Evolutionary conservation across 2,888 invertebrate genomes (phyloP).

Genomic region (Tipula helvola): DNA sequence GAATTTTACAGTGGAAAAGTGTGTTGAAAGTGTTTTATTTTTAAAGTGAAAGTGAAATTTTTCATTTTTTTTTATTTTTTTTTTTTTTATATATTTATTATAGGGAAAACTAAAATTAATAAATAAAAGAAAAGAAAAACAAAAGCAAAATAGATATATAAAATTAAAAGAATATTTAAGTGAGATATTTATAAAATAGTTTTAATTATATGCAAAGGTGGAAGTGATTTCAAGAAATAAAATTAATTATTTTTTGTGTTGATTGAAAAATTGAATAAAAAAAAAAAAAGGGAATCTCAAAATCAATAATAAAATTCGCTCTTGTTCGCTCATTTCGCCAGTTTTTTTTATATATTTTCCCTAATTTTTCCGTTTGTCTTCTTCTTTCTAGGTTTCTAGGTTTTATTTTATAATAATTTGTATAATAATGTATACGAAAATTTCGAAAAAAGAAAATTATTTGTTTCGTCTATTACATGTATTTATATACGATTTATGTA

Average conservation of each 20-base stretch:
- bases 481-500: background rate
- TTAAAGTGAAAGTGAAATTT: background rate
- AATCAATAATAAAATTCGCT: constrained; percentile 7
- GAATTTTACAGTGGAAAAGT: background rate
- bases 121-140: background rate
- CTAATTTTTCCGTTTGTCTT: background rate
- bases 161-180: background rate
- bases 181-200: background rate
- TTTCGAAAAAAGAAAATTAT: background rate
- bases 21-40: background rate
- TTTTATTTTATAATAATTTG: background rate
- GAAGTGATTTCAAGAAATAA: background rate
- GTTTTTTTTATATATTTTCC: background rate
- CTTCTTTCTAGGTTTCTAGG: background rate
- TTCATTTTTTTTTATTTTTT: background rate
- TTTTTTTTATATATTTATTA: background rate
- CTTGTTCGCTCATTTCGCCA: constrained; percentile 6
- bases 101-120: background rate
- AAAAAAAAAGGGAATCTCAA: background rate
- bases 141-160: background rate
- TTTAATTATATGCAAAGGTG: background rate
- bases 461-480: background rate
- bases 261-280: background rate
- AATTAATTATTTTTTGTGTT: background rate
- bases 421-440: background rate